Percentiles rank a stretch among this genome's conserved stretches.
These are phyloP conservation scores for Liparis tanakae DNA, from an alignment of 2,797 vertebrate species.

Conservation along the genomic window DNA sequence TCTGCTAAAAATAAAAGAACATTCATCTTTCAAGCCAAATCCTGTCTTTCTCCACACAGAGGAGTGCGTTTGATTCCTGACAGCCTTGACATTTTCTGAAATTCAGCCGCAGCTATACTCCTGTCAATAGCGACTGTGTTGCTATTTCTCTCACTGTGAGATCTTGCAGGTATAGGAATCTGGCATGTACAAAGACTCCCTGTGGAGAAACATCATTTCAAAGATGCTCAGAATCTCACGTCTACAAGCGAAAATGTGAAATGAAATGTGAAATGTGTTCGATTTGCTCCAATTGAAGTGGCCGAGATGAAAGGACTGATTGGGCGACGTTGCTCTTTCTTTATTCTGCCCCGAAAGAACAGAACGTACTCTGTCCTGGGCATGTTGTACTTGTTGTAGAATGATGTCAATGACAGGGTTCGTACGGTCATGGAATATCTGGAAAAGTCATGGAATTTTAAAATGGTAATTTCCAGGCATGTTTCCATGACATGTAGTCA, in stretches of 20 bases:
- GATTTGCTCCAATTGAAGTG: constrained; percentile 34
- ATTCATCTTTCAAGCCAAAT: constrained; percentile 57
- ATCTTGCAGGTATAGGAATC: constrained; percentile 50
- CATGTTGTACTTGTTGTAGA: constrained; percentile 17
- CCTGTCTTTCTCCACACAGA: constrained; percentile 33
- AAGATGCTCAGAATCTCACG: constrained; percentile 39
- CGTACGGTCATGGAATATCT: neutral
- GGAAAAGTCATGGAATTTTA: neutral
- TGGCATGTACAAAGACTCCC: constrained; percentile 57
- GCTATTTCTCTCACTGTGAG: constrained; percentile 41
- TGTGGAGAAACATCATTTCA: constrained; percentile 60
- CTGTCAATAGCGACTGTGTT: constrained; percentile 57
- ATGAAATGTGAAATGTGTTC: too few species aligned
- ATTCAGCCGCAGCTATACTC: constrained; percentile 51
- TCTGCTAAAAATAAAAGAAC: constrained; percentile 43
- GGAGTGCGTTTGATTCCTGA: constrained; percentile 60
- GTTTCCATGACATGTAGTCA: too few species aligned
- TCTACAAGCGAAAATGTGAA: constrained; percentile 37
- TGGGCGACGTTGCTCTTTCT: neutral
- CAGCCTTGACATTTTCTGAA: constrained; percentile 66
- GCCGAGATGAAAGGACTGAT: constrained; percentile 22
- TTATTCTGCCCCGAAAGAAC: constrained; percentile 6
- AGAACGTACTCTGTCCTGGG: neutral
- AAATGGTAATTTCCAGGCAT: too few species aligned
- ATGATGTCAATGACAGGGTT: neutral